phyloP scores from a whole-genome alignment of 2,113 vertebrate species.

The human region GRCh38 chrX:45298501-45299000 shows the following conservation, averaged over 20 bases:
- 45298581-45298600: neutral
- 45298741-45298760: neutral
- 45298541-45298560: neutral
- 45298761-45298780: neutral
- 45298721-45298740: neutral
- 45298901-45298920: neutral
- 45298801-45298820: conserved; percentile 4
- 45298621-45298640: neutral
- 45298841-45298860: neutral
- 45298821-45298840: neutral
- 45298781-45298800: neutral
- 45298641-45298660: neutral
- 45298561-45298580: neutral
- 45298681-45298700: neutral
- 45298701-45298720: neutral
- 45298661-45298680: neutral
- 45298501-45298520: neutral
- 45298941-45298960: neutral
- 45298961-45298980: neutral
- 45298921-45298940: neutral
- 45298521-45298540: neutral
- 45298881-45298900: neutral
- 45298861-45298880: neutral
- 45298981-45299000: neutral
- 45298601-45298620: neutral